These are phyloP conservation scores for Ochropacha duplaris DNA, from an alignment of 2,888 invertebrate genomes.

Conservation along the genomic window DNA sequence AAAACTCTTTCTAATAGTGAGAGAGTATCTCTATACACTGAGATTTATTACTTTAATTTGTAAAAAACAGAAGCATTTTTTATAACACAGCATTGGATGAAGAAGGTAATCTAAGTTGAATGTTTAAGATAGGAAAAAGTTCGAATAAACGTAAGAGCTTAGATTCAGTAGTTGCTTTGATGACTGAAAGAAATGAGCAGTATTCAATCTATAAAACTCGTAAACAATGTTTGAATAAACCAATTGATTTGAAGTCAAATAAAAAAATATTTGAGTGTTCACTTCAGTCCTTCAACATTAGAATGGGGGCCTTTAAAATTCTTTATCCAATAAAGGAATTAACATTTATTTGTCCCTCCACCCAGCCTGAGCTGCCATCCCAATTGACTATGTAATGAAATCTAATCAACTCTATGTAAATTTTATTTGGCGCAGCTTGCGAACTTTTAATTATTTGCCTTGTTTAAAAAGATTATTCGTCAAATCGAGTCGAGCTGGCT, in stretches of 20 bases:
- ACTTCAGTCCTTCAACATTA: slow-evolving; percentile 11
- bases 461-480: slow-evolving; percentile 30
- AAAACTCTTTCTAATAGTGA: too few species aligned
- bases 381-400: slow-evolving; percentile 14
- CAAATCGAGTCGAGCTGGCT: slow-evolving; percentile 26
- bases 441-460: slow-evolving; percentile 27
- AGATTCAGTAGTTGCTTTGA: too few species aligned
- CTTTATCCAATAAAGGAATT: slow-evolving; percentile 15
- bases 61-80: too few species aligned
- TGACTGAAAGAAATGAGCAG: background rate
- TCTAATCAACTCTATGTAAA: slow-evolving; percentile 25
- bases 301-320: slow-evolving; percentile 15
- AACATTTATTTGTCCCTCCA: slow-evolving; percentile 3
- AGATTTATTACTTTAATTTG: too few species aligned
- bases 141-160: too few species aligned
- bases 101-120: too few species aligned
- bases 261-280: slow-evolving; percentile 14
- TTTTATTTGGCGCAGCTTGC: slow-evolving; percentile 13
- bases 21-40: too few species aligned
- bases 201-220: slow-evolving; percentile 15
- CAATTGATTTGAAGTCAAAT: slow-evolving; percentile 18
- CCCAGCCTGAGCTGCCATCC: background rate
- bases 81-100: too few species aligned
- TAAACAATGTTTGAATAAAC: background rate
- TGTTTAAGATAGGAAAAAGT: too few species aligned